Evolutionary conservation across 2,797 vertebrate genomes (phyloP).

Genomic region (Nothura maculosa): DNA sequence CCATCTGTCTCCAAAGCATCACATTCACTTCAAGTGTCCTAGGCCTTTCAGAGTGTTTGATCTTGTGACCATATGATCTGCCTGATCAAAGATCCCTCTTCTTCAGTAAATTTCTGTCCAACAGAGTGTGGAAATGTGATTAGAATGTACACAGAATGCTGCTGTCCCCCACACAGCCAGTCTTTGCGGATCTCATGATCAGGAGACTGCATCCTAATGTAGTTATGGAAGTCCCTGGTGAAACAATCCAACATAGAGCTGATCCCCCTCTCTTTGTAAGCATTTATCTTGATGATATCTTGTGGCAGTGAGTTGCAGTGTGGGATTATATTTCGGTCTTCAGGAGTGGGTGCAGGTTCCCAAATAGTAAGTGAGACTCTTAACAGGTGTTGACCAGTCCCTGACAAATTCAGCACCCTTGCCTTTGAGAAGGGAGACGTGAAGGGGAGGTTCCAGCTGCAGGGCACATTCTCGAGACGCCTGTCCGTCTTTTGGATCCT

Average conservation of each 20-base stretch:
- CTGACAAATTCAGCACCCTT: neutral
- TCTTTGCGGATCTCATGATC: constrained; percentile 37
- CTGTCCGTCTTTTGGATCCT: neutral
- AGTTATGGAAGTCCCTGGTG: neutral
- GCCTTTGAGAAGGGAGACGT: neutral
- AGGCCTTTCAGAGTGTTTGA: neutral
- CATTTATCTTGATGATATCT: constrained; percentile 40
- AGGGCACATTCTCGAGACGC: neutral
- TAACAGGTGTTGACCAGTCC: neutral
- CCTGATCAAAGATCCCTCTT: constrained; percentile 11
- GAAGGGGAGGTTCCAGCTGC: neutral
- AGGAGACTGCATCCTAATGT: constrained; percentile 26
- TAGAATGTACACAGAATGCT: neutral
- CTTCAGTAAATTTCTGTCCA: neutral
- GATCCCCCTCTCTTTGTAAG: constrained; percentile 3
- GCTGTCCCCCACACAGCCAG: neutral
- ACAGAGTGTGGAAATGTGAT: neutral
- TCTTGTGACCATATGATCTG: neutral
- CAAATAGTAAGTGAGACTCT: neutral
- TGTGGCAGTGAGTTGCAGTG: neutral
- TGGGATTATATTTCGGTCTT: constrained; percentile 33
- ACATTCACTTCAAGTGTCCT: neutral
- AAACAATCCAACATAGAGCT: constrained; percentile 12
- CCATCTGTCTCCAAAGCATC: neutral
- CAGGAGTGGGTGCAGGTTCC: neutral